Evolutionary conservation across 2,797 vertebrate species (phyloP), one percentile per base, ranked within the genome.

Genomic region (Neomorphus geoffroyi): DNA sequence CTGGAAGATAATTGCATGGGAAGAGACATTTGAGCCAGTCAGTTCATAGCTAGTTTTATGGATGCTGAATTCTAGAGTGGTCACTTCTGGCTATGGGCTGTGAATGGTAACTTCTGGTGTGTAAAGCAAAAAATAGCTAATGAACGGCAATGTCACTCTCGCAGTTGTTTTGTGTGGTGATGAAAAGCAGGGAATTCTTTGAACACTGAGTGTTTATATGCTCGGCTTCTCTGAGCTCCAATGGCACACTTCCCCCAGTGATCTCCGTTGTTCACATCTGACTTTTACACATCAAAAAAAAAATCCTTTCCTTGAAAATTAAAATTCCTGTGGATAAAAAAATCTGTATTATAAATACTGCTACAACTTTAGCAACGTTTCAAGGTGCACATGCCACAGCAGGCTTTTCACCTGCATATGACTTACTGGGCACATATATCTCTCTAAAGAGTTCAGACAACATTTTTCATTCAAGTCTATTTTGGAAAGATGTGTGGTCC

Each of bases 121-220:
- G 10, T 45, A 84, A 84, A 84, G 21, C 43, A 90, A n/a, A 41
- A 16, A 58, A 19, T 11, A 6, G 73, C 26, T 71, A 60, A 58
- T 23, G 69, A 88, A 67, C 18, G 13, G 16, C n/a, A 61, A 5
- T 26, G 62, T 43, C 39, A 37, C 3, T 0, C 27, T 73, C 1
- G 0, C 7, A 53, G 17, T 13, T 22, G 7, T 43, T 86, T 57
- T 64, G 7, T 48, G 26, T 1, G 3, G n/a, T 1, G 2, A 7
- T 75, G 64, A 69, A 80, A 85, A 37, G 26, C 26, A 48, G 23
- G 23, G 32, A 26, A 10, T 62, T 72, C 33, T 4, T 67, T 46
- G 35, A 41, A 17, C 18, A 8, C 24, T 26, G 3, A 60, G 7
- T 27, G 50, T 39, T 71, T 67, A 10, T 37, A 22, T 27, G 11